Base-by-base conservation (phyloP, 2,797 vertebrate species). In the Peromyscus attwateri region DNA sequence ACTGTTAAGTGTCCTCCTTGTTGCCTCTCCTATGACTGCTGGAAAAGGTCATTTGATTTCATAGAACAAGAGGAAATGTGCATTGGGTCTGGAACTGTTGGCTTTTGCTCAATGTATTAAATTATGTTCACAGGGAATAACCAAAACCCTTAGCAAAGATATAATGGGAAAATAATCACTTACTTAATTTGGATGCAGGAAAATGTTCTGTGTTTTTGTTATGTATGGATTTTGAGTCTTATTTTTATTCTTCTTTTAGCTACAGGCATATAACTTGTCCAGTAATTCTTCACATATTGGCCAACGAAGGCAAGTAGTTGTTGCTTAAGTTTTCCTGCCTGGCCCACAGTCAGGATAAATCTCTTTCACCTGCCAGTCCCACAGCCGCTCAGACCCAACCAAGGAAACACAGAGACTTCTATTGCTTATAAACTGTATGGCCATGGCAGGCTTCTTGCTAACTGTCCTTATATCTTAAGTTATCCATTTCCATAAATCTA, bases 171-270 rank as follows among this genome's bases (percentile, higher is more conserved):
- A 87, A 17, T 37, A 80, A 12, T 49, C 12, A 34, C n/a, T 83
- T 80, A 91, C 71, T 95, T 90, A 92, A 62, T 84, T 92, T 23
- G 0, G 34, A 75, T 95, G 23, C 9, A 64, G 81, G 13, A 96
- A 83, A 13, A 57, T 85, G 77, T 52, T 96, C 27, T 95, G 29
- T 84, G 29, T 64, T 87, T 80, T 75, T 29, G 21, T 49, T 49
- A 46, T 46, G 21, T 49, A 92, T 40, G 55, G 19, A 85, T 17
- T 64, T 93, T 85, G 5, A 55, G 40, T 57, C 64, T 91, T 95
- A 55, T 64, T 87, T 83, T 83, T 40, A 62, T 75, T 96, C 57
- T 89, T 79, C 52, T 73, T 95, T 92, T 75, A 92, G 75, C 34
- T 87, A 81, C 87, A 90, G 68, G 94, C 87, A 12, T 64, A 40